These are phyloP conservation scores for Drosophila ercepeae DNA, from an alignment of 1,140 invertebrate genomes.

Conservation along the genomic window DNA sequence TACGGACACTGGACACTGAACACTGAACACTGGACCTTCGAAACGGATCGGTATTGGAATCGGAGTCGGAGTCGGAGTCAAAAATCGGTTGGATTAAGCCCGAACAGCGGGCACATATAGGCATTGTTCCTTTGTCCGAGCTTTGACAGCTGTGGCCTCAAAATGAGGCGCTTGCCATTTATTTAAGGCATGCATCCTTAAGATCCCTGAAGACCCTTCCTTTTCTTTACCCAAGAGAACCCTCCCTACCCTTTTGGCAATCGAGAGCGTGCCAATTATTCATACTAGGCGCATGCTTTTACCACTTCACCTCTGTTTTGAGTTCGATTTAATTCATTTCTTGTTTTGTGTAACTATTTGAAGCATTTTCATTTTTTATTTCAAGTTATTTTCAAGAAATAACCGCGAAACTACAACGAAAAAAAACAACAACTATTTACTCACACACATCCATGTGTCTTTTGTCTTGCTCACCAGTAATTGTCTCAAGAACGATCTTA, in stretches of 20 bases:
- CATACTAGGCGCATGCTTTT: conserved; percentile 64
- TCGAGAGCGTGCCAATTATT: conserved; percentile 70
- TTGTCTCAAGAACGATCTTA: conserved; percentile 36
- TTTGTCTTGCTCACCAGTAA: conserved; percentile 83
- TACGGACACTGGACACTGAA: conserved; percentile 40
- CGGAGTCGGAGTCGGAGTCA: not conserved
- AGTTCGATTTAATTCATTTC: conserved; percentile 40
- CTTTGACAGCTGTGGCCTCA: conserved; percentile 74
- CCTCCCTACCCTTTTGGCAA: conserved; percentile 9
- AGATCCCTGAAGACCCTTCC: conserved; percentile 2
- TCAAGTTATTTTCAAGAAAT: conserved; percentile 23
- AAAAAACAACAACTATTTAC: conserved; percentile 73
- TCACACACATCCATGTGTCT: conserved; percentile 84
- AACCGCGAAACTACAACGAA: conserved; percentile 22
- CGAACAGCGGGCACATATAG: conserved; percentile 52
- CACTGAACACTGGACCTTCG: conserved; percentile 5
- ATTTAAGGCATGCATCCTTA: conserved; percentile 68
- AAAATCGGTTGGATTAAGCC: conserved; percentile 28
- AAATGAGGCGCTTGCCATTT: conserved; percentile 80
- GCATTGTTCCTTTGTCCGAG: conserved; percentile 78
- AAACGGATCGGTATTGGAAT: too few relatives aligned
- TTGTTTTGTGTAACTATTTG: conserved; percentile 36
- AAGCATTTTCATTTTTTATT: conserved; percentile 62
- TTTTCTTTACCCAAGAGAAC: not conserved
- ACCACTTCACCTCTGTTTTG: not conserved